Evolutionary conservation across 2,113 vertebrate species (phyloP).

Genomic region (Junco hyemalis): DNA sequence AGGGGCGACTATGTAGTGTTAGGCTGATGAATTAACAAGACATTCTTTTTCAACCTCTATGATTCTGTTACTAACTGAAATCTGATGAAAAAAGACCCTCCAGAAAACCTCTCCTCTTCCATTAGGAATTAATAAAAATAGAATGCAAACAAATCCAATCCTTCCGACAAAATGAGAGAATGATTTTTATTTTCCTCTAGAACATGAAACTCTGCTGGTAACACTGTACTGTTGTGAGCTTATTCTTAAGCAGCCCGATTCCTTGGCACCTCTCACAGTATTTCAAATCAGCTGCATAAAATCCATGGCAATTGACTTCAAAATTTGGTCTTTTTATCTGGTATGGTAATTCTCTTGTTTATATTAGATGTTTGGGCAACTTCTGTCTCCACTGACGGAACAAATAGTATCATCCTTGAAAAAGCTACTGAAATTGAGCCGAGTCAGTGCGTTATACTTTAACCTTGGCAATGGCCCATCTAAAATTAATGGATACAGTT

Average conservation of each 20-base stretch:
- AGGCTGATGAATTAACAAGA: neutral
- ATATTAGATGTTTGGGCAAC: neutral
- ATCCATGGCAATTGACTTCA: neutral
- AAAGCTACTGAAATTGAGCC: fast-evolving
- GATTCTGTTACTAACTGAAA: neutral
- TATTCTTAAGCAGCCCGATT: neutral
- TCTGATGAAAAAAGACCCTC: neutral
- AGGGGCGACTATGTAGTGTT: fast-evolving
- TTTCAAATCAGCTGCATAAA: neutral
- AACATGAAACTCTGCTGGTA: neutral
- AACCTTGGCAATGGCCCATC: neutral
- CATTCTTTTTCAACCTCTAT: neutral
- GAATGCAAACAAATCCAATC: neutral
- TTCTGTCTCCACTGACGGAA: neutral
- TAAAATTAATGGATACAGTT: neutral
- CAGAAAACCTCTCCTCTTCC: neutral
- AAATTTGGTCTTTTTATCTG: neutral
- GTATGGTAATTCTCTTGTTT: neutral
- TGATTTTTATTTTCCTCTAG: neutral
- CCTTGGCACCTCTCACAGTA: neutral
- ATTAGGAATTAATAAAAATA: neutral
- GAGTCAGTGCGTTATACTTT: neutral
- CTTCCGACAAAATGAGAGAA: neutral
- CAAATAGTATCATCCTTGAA: neutral
- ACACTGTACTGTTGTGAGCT: neutral